phyloP scores from a whole-genome alignment of 92 coral and sea anemone species.

The Phenganax stokvisi region DNA sequence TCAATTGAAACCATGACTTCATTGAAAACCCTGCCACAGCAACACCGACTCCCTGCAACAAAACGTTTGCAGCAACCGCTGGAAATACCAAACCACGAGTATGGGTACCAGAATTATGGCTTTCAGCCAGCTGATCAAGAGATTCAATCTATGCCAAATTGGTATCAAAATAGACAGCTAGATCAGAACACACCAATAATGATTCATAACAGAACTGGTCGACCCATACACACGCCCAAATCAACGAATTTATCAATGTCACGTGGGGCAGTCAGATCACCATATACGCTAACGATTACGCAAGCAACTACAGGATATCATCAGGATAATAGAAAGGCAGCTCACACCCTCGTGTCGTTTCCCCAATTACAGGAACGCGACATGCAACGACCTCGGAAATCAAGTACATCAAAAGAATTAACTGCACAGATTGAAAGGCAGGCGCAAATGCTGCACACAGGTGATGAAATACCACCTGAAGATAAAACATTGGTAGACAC shows the following conservation, averaged over 20 bases:
- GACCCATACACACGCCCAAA: neutral
- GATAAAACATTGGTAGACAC: too few relatives aligned
- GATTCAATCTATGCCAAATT: neutral
- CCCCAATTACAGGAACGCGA: neutral
- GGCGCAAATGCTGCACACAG: too few relatives aligned
- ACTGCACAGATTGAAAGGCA: too few relatives aligned
- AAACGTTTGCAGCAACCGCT: neutral
- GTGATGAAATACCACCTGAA: too few relatives aligned
- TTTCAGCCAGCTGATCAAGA: conserved; percentile 4
- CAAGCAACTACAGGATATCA: neutral
- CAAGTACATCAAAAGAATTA: neutral
- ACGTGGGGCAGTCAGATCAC: neutral
- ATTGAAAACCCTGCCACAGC: conserved; percentile 1
- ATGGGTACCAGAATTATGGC: conserved; percentile 4
- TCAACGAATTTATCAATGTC: neutral
- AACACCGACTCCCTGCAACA: neutral
- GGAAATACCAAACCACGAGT: neutral
- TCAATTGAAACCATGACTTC: neutral
- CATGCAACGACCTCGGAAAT: neutral
- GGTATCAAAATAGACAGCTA: neutral
- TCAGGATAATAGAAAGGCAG: neutral
- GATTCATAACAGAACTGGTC: neutral
- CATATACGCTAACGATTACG: neutral
- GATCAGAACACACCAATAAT: neutral
- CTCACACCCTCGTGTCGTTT: neutral